Percentiles rank a stretch among this genome's conserved stretches.
Evolutionary conservation across 2,888 invertebrate genomes (phyloP).

Genomic region (Sarcophaga caerulescens): DNA sequence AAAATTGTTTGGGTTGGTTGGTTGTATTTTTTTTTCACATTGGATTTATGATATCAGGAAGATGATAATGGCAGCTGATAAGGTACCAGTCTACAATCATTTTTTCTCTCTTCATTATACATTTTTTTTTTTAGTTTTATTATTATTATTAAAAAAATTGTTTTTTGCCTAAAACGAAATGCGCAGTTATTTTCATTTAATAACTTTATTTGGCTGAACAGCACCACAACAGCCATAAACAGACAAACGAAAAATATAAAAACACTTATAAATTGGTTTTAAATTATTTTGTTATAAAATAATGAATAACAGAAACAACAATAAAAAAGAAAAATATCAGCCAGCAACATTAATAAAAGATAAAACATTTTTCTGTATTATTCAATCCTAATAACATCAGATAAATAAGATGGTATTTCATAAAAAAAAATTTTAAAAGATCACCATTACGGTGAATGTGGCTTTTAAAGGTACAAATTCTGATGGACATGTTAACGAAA

Average conservation of each 20-base stretch:
- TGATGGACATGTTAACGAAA: neutral
- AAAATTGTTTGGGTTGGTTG: constrained; percentile 30
- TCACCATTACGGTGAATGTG: neutral
- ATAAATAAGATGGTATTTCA: neutral
- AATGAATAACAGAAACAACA: neutral
- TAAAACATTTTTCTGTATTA: neutral
- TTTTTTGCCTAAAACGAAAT: constrained; percentile 31
- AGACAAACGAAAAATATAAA: neutral
- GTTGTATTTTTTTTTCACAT: constrained; percentile 36
- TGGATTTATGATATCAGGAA: constrained; percentile 64
- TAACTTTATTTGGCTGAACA: constrained; percentile 44
- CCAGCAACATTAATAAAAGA: neutral
- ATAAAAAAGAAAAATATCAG: neutral
- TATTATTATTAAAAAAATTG: neutral
- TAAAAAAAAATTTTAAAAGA: neutral
- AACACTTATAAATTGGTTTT: constrained; percentile 7
- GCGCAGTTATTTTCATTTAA: constrained; percentile 58
- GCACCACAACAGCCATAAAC: neutral
- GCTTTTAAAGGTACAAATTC: neutral
- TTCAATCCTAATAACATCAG: constrained; percentile 1
- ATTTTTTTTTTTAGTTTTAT: constrained; percentile 12
- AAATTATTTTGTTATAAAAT: constrained; percentile 27
- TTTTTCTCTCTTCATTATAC: constrained; percentile 16
- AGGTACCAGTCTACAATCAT: constrained; percentile 44
- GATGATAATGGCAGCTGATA: constrained; percentile 61